Percentiles rank a stretch among this genome's conserved stretches.
Conservation (phyloP, 2,888 invertebrate species). For the Noctua janthe region DNA sequence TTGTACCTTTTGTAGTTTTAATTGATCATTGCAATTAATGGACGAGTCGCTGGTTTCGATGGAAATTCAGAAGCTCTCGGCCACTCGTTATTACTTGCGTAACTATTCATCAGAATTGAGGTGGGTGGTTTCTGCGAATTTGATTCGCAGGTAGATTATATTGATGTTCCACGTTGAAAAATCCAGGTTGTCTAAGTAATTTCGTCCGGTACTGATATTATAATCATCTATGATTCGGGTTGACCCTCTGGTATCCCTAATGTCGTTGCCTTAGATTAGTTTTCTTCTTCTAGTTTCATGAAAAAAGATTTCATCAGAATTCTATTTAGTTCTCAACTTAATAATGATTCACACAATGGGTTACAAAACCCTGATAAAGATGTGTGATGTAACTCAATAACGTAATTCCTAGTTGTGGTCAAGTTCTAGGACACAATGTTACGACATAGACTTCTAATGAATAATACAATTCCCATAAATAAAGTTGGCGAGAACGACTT, state of each 20-base stretch:
- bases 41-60: conserved; percentile 23
- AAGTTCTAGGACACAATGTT: conserved; percentile 36
- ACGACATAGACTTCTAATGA: conserved; percentile 35
- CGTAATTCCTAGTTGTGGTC: conserved; percentile 45
- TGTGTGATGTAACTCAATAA: conserved; percentile 45
- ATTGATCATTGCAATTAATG: conserved; percentile 25
- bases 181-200: neutral
- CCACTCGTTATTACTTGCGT: conserved; percentile 15
- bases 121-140: conserved; percentile 8
- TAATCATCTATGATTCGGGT: neutral
- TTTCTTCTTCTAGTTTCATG: neutral
- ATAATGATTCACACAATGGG: conserved; percentile 7
- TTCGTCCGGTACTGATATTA: neutral
- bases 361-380: conserved; percentile 18
- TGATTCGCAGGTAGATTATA: neutral
- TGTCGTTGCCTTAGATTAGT: neutral
- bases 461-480: conserved; percentile 44
- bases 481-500: conserved; percentile 13
- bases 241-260: neutral
- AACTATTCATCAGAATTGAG: conserved; percentile 11
- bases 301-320: neutral
- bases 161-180: neutral
- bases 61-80: conserved; percentile 24
- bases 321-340: neutral
- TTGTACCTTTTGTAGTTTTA: conserved; percentile 19